A percentile compares a stretch with the other conserved stretches of the same genome.
Conservation (phyloP, 2,888 invertebrate species). For the Hemithea aestivaria region DNA sequence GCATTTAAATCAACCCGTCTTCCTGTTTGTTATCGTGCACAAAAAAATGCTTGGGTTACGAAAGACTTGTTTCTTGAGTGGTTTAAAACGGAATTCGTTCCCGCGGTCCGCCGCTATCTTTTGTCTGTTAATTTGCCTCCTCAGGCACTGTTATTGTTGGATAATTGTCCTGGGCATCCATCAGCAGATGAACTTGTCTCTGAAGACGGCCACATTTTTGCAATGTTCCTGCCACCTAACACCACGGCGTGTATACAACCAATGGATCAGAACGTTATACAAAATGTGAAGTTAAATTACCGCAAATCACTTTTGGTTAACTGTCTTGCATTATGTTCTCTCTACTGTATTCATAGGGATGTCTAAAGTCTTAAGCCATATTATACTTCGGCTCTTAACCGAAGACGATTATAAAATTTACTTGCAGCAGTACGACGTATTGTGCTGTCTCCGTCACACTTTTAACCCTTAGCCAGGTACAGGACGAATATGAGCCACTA, state of each 20-base stretch:
- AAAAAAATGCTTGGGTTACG: constrained; percentile 25
- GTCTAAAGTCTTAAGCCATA: too few species aligned
- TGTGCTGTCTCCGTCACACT: too few species aligned
- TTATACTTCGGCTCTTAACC: too few species aligned
- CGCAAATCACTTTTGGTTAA: too few species aligned
- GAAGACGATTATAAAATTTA: too few species aligned
- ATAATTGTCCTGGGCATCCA: constrained; percentile 31
- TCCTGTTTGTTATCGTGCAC: constrained; percentile 2
- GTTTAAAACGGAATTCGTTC: constrained; percentile 18
- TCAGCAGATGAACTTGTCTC: constrained; percentile 22
- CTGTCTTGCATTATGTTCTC: too few species aligned
- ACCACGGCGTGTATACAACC: constrained; percentile 25
- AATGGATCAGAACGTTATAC: constrained; percentile 29
- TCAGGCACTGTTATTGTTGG: constrained; percentile 28
- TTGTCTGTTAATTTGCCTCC: constrained; percentile 12
- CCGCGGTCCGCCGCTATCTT: constrained; percentile 14
- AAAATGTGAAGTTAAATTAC: constrained; percentile 26
- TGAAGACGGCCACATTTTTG: constrained; percentile 20
- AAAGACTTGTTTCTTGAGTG: constrained; percentile 28
- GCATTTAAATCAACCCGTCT: constrained; percentile 1
- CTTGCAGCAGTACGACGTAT: too few species aligned
- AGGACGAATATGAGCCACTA: too few species aligned
- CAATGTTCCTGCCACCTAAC: constrained; percentile 26
- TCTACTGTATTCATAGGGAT: too few species aligned
- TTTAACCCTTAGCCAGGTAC: too few species aligned